Conservation (phyloP, 2,797 vertebrate species). For the Muscicapa comitata region DNA sequence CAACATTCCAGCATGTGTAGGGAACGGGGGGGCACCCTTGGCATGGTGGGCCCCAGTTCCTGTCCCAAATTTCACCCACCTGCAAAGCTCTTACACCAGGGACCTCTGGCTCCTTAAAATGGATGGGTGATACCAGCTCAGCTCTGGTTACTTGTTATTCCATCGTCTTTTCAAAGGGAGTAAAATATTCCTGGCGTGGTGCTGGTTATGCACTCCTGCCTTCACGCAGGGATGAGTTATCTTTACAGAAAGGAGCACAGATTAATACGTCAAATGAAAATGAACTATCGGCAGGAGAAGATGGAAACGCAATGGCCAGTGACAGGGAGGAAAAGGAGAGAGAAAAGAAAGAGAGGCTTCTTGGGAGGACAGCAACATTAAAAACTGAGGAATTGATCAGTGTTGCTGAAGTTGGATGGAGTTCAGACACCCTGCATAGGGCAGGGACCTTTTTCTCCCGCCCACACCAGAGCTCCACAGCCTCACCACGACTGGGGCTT, state of each 20-base stretch:
- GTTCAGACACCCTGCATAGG: background rate
- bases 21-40: background rate
- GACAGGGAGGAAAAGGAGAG: background rate
- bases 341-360: background rate
- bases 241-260: constrained; percentile 40
- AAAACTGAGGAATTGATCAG: background rate
- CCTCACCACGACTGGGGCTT: background rate
- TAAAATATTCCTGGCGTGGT: constrained; percentile 38
- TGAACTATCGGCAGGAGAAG: constrained; percentile 46
- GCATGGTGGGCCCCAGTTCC: background rate
- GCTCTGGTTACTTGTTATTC: constrained; percentile 26
- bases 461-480: background rate
- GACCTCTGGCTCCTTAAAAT: background rate
- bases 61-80: background rate
- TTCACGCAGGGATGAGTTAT: constrained; percentile 37
- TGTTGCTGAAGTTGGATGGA: background rate
- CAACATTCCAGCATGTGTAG: background rate
- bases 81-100: background rate
- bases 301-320: background rate
- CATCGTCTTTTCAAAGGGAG: background rate
- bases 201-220: constrained; percentile 15
- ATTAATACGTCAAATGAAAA: constrained; percentile 64
- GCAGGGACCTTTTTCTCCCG: background rate
- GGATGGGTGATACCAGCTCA: background rate
- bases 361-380: background rate